Evolutionary conservation across 2,797 vertebrate genomes (phyloP).

Genomic region (Siniperca undulata): DNA sequence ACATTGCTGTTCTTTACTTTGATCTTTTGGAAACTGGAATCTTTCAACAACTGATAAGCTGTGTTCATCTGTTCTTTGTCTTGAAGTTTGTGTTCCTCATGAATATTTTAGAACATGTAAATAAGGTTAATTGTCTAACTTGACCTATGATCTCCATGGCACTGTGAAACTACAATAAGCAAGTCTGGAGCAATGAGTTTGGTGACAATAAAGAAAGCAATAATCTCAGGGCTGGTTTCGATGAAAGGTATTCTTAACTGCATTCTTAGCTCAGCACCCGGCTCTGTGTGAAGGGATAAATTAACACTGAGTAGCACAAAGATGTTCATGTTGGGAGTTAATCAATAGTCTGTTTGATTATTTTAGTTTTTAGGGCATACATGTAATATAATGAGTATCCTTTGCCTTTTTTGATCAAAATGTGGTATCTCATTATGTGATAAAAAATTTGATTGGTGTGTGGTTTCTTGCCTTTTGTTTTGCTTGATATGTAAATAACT

Average conservation of each 20-base stretch:
- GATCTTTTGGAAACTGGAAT: background rate
- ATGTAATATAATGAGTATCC: background rate
- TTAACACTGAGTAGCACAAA: constrained; percentile 53
- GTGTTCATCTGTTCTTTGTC: background rate
- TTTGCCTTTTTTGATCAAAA: background rate
- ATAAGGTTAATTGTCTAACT: constrained; percentile 58
- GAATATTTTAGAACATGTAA: constrained; percentile 42
- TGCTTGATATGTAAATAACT: constrained; percentile 19
- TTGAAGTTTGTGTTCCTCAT: constrained; percentile 3
- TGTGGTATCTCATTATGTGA: background rate
- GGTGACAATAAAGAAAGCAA: constrained; percentile 29
- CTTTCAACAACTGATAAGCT: constrained; percentile 11
- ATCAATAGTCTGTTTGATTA: constrained; percentile 31
- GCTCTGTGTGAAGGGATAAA: constrained; percentile 46
- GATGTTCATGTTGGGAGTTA: constrained; percentile 30
- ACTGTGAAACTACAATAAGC: constrained; percentile 34
- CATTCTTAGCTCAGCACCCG: constrained; percentile 1
- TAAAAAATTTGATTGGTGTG: background rate
- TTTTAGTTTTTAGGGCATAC: background rate
- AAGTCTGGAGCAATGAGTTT: constrained; percentile 22
- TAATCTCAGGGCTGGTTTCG: constrained; percentile 33
- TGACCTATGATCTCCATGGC: constrained; percentile 30
- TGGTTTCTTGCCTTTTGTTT: constrained; percentile 11
- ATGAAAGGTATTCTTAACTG: constrained; percentile 43
- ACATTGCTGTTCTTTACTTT: background rate